Percentiles rank a stretch among this genome's conserved stretches.
These are phyloP conservation scores for Molossus molossus DNA, from an alignment of 2,797 vertebrate genomes.

Conservation along the genomic window DNA sequence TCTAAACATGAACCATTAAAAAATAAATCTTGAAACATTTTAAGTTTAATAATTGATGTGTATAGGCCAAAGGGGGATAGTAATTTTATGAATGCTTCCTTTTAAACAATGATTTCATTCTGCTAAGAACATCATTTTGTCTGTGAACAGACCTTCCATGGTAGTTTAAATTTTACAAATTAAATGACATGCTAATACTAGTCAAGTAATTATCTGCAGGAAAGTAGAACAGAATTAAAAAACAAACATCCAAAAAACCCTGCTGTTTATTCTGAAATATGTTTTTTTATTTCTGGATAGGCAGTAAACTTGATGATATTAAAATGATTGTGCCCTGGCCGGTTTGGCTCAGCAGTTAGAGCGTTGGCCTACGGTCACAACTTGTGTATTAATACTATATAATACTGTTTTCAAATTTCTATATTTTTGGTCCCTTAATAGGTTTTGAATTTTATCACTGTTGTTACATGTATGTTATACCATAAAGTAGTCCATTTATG, in stretches of 20 bases:
- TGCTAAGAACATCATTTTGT: conserved; percentile 9
- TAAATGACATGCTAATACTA: background rate
- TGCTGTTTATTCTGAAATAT: background rate
- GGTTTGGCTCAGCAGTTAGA: background rate
- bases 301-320: background rate
- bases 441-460: conserved; percentile 10
- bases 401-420: background rate
- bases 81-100: background rate
- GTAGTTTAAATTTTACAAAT: conserved; percentile 14
- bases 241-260: background rate
- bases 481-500: background rate
- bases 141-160: background rate
- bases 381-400: background rate
- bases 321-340: background rate
- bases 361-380: background rate
- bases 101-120: conserved; percentile 45
- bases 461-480: background rate
- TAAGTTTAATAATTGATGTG: background rate
- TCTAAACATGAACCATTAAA: conserved; percentile 29
- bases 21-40: background rate
- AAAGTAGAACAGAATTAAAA: background rate
- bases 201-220: background rate
- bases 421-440: background rate
- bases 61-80: background rate
- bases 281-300: conserved; percentile 1